Evolutionary conservation across 2,797 vertebrate species (phyloP), one percentile per base, ranked within the genome.

Genomic region (Oreochromis mossambicus): DNA sequence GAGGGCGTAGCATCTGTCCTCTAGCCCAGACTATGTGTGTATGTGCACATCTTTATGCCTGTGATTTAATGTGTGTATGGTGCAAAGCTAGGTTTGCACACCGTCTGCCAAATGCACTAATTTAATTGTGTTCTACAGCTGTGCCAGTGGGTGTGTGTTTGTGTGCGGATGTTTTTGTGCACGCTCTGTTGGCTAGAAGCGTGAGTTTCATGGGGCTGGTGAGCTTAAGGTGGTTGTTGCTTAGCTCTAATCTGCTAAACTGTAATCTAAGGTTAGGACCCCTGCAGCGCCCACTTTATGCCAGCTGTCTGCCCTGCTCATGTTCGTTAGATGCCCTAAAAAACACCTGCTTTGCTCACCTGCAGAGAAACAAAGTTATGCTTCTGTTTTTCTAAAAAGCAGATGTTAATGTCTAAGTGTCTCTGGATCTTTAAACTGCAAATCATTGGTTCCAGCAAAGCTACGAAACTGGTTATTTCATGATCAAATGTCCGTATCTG

Each of bases 111-210:
- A 89, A 87, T 86, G 86, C 86, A 87, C 90, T 93, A 89, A 93
- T 93, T 94, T 93, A 91, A 94, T 95, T 91, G 93, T 92, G 91
- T 86, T 84, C 80, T 89, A 83, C 88, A 93, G 89, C 87, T 94
- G 94, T 91, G 92, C 82, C 51, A 26, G 77, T 80, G 78, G 70
- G 87, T 79, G 54, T 66, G 38, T 68, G 36, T 68, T 43, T 70
- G 84, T 73, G 48, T 75, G 83, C 34, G 70, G 56, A 13, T 36
- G 70, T 63, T 75, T 83, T 55, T 75, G 68, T 50, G 80, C 17
- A 41, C 6, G 5, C 75, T 68, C 77, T 73, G 29, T 58, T 86
- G 89, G 79, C 80, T 51, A 32, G 10, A 52, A 19, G 82, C 3
- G 15, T 41, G 73, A 15, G 43, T 89, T 89, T 87, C 50, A 79